These are phyloP conservation scores for Heliothis virescens DNA, from an alignment of 1,140 invertebrate species.

Conservation along the genomic window DNA sequence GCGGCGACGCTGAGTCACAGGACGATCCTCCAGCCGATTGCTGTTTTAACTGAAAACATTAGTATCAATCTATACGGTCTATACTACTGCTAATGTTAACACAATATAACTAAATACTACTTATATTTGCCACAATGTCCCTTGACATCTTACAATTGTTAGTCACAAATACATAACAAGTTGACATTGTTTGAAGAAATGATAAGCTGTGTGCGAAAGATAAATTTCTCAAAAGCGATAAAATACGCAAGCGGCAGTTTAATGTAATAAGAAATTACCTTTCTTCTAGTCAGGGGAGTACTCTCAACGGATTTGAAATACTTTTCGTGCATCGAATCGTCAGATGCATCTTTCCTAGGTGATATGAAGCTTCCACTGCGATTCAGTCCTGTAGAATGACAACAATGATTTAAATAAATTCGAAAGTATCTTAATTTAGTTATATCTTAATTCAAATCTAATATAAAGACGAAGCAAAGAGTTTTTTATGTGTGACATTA, in stretches of 20 bases:
- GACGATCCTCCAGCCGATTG: slow-evolving; percentile 81
- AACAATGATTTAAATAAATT: no score
- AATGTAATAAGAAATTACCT: slow-evolving; percentile 65
- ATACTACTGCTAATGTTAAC: slow-evolving; percentile 5
- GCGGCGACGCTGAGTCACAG: slow-evolving; percentile 83
- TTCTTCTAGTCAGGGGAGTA: slow-evolving; percentile 87
- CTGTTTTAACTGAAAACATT: slow-evolving; percentile 76
- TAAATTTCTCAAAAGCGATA: not conserved
- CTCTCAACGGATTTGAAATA: slow-evolving; percentile 90
- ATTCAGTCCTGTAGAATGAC: slow-evolving; percentile 82
- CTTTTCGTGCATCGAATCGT: slow-evolving; percentile 94
- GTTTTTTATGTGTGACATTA: no score
- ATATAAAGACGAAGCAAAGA: no score
- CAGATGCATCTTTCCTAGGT: slow-evolving; percentile 87
- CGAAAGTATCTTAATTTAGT: no score
- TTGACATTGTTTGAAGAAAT: no score
- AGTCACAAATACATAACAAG: no score
- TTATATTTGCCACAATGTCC: not conserved
- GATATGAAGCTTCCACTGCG: slow-evolving; percentile 92
- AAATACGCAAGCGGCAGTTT: not conserved
- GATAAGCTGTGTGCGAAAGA: not conserved
- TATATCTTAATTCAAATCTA: no score
- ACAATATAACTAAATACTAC: not conserved
- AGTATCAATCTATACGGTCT: slow-evolving; percentile 35
- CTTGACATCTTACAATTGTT: not conserved